Percentiles rank a stretch among this genome's conserved stretches.
Conservation (phyloP, 2,888 invertebrate species). For the Axea sp. region DNA sequence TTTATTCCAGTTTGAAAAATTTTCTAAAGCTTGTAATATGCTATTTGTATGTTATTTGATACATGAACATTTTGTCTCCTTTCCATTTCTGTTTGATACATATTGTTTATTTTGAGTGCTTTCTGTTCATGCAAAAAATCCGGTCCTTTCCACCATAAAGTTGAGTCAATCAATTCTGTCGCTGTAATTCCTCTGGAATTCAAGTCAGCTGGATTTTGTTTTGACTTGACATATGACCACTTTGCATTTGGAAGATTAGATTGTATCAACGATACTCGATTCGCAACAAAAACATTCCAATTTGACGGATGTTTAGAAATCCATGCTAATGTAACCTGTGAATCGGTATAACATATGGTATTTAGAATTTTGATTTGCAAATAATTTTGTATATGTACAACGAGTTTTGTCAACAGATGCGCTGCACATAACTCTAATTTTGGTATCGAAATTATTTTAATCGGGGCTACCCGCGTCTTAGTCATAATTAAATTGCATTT, state of each 20-base stretch:
- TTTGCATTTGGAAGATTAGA: background rate
- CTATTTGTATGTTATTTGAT: no score
- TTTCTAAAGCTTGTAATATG: no score
- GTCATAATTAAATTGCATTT: background rate
- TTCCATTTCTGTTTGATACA: no score
- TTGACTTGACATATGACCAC: background rate
- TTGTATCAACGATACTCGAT: conserved; percentile 4
- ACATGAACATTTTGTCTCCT: no score
- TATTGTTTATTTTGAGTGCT: no score
- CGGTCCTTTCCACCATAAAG: conserved; percentile 13
- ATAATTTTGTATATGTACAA: background rate
- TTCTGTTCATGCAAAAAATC: no score
- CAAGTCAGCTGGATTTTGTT: conserved; percentile 6
- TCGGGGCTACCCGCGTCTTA: conserved; percentile 1
- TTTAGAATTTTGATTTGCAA: background rate
- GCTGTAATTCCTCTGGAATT: conserved; percentile 1
- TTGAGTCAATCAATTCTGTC: background rate
- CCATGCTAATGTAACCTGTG: background rate
- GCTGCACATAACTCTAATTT: conserved; percentile 3
- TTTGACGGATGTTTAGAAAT: background rate
- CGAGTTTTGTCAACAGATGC: background rate
- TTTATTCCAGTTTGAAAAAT: no score
- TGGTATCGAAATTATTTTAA: background rate
- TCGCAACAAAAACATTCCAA: conserved; percentile 5
- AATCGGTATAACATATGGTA: background rate